Conservation (phyloP, 2,888 invertebrate genomes). For the Hemaris fuciformis region DNA sequence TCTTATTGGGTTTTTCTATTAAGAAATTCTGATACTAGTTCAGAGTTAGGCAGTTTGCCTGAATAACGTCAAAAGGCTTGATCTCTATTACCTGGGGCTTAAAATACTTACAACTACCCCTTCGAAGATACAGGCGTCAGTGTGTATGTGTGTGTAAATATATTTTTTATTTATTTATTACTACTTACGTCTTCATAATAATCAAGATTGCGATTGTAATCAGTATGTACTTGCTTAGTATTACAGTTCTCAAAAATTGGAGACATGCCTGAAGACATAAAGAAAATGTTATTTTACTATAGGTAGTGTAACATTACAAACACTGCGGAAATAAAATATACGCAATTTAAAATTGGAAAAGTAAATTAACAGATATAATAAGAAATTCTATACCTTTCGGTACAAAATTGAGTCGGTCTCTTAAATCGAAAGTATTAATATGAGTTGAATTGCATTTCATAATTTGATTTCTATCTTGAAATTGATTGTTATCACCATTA, state of each 20-base stretch:
- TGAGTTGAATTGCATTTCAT: background rate
- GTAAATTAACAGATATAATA: background rate
- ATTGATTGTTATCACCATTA: slow-evolving; percentile 18
- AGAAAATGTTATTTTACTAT: background rate
- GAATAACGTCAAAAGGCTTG: too few species aligned
- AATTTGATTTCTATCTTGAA: slow-evolving; percentile 14
- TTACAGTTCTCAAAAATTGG: slow-evolving; percentile 70
- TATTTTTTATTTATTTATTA: background rate
- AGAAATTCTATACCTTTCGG: slow-evolving; percentile 76
- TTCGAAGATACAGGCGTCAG: too few species aligned
- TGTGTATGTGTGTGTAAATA: too few species aligned
- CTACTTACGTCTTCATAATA: slow-evolving; percentile 64
- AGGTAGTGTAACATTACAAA: background rate
- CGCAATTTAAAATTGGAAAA: background rate
- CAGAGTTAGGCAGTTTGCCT: too few species aligned
- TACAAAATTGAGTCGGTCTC: slow-evolving; percentile 70
- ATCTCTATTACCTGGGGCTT: too few species aligned
- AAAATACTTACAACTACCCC: too few species aligned
- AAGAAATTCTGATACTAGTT: too few species aligned
- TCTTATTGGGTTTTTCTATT: too few species aligned
- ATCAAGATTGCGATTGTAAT: slow-evolving; percentile 41
- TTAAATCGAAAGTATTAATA: slow-evolving; percentile 49
- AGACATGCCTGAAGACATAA: slow-evolving; percentile 67
- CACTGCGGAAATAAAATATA: background rate
- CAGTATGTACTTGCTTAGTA: slow-evolving; percentile 35